phyloP scores from a whole-genome alignment of 2,113 vertebrate species.

The Smithornis capensis region DNA sequence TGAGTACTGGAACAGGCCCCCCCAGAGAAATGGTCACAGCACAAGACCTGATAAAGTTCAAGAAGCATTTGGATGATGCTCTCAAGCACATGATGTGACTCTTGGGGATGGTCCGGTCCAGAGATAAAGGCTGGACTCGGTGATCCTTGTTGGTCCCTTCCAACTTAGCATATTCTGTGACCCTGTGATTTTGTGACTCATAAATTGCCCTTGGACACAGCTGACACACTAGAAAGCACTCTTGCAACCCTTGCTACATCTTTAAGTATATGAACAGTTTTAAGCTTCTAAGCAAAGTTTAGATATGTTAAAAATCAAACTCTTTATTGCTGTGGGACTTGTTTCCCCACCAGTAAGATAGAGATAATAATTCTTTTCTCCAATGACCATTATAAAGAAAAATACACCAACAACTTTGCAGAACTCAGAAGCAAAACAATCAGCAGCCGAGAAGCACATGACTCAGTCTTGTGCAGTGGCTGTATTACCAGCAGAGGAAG shows the following conservation, averaged over 20 bases:
- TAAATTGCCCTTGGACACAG: background rate
- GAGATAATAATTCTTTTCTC: background rate
- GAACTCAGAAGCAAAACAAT: background rate
- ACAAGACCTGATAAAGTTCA: background rate
- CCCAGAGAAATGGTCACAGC: background rate
- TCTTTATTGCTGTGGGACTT: background rate
- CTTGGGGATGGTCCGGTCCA: background rate
- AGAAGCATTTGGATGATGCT: background rate
- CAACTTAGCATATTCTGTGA: background rate
- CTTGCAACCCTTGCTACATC: background rate
- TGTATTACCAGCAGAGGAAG: background rate
- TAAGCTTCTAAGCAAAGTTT: background rate
- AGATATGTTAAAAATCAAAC: background rate
- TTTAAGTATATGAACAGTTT: background rate
- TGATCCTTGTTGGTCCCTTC: background rate
- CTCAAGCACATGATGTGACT: background rate
- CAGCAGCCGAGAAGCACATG: background rate
- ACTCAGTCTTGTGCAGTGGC: background rate
- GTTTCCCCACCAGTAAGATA: background rate
- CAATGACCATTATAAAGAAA: background rate
- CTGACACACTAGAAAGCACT: background rate
- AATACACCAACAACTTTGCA: background rate
- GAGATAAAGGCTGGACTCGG: background rate
- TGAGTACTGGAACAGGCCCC: background rate
- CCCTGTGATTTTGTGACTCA: background rate